phyloP scores from a whole-genome alignment of 1,140 invertebrate species.

The Bombus soroeensis region DNA sequence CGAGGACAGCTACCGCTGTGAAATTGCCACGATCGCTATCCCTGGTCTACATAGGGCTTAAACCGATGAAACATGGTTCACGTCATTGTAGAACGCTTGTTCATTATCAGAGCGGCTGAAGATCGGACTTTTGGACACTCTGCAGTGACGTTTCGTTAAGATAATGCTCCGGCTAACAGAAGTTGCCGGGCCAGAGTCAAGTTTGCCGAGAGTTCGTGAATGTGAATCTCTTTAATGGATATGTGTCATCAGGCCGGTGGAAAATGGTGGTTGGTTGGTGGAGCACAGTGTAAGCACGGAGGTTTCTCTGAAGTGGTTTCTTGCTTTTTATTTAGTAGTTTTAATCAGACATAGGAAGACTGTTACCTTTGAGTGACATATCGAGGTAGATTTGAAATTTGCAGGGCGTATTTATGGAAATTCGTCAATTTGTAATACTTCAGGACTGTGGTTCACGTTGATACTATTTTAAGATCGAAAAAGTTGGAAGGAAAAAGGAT shows the following conservation, averaged over 20 bases:
- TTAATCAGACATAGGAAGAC: background rate
- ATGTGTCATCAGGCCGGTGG: background rate
- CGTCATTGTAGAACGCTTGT: background rate
- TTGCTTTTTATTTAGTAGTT: background rate
- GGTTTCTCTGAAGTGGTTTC: background rate
- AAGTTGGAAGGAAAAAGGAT: background rate
- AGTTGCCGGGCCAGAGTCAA: background rate
- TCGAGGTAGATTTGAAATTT: background rate
- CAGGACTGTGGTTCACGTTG: too few species aligned
- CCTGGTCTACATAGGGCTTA: background rate
- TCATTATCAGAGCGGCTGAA: background rate
- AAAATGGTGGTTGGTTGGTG: too few species aligned
- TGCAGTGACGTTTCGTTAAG: conserved; percentile 7
- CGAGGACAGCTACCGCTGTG: background rate
- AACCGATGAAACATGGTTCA: background rate
- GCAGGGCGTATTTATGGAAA: background rate
- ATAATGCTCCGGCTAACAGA: background rate
- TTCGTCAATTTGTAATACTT: background rate
- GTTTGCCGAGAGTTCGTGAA: conserved; percentile 1
- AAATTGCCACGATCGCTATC: background rate
- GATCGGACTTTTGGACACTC: conserved; percentile 20
- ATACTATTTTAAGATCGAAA: background rate
- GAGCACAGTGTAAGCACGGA: background rate
- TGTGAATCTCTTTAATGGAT: background rate
- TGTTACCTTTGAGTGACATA: background rate